phyloP scores from a whole-genome alignment of 2,113 vertebrate genomes.

The Gobio gobio region DNA sequence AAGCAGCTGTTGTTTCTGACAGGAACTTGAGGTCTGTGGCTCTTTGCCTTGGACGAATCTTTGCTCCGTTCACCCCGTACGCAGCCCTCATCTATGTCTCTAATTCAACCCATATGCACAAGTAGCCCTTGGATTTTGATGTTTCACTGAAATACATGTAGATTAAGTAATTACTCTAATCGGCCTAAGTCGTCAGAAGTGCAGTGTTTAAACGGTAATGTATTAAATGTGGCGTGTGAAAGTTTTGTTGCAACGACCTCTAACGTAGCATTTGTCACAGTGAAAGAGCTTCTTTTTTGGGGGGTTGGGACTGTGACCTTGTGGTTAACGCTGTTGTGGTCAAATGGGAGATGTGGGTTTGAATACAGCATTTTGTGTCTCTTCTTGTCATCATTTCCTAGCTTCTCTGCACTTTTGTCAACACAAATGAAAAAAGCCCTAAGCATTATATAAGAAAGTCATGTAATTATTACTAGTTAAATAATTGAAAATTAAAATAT shows the following conservation, averaged over 20 bases:
- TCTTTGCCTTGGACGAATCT: conserved; percentile 14
- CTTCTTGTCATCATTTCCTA: neutral
- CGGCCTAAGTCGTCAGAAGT: neutral
- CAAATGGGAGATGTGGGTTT: neutral
- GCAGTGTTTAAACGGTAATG: neutral
- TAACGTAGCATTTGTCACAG: neutral
- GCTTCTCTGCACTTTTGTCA: neutral
- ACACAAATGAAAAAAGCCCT: neutral
- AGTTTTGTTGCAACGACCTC: neutral
- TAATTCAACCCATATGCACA: neutral
- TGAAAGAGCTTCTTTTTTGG: neutral
- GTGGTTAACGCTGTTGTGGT: neutral
- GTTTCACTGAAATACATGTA: conserved; percentile 8
- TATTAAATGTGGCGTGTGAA: conserved; percentile 23
- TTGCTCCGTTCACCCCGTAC: neutral
- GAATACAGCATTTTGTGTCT: neutral
- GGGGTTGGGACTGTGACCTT: neutral
- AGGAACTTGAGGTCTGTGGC: conserved; percentile 23
- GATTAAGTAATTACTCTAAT: conserved; percentile 35
- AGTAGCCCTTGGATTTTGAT: conserved; percentile 6
- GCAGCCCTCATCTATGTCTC: neutral
- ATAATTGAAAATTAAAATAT: neutral
- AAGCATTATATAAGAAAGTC: neutral
- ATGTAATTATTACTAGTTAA: neutral
- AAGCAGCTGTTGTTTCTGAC: conserved; percentile 40